Conservation (phyloP, 2,797 vertebrate species). For the Podarcis siculus region DNA sequence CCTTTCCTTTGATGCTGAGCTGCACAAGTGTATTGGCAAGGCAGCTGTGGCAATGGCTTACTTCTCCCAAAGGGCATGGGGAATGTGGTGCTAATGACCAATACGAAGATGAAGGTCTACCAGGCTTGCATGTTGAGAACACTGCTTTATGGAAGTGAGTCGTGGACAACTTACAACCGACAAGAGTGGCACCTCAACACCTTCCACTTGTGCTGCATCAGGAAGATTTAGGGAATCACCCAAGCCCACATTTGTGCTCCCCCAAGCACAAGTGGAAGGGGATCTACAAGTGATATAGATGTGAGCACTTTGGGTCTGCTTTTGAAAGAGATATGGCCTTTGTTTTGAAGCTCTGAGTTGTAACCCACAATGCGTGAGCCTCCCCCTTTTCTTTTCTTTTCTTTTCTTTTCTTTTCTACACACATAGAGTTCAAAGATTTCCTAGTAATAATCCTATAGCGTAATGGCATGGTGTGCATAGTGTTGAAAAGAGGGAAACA, state of each 20-base stretch:
- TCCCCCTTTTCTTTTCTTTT: not conserved
- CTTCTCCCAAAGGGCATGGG: too few relatives aligned
- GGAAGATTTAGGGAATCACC: not conserved
- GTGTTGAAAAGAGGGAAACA: slow-evolving; percentile 23
- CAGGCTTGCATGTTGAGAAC: too few relatives aligned
- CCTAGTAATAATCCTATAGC: not conserved
- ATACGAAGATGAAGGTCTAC: too few relatives aligned
- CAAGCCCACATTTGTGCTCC: too few relatives aligned
- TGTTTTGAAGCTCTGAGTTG: not conserved
- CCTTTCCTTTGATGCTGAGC: too few relatives aligned
- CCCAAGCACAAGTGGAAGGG: too few relatives aligned
- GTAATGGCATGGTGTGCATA: not conserved
- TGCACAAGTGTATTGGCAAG: too few relatives aligned
- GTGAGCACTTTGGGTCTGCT: not conserved
- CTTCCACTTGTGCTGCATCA: not conserved
- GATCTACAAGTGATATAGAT: too few relatives aligned
- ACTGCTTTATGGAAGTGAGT: too few relatives aligned
- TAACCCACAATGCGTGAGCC: not conserved
- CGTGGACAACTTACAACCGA: too few relatives aligned
- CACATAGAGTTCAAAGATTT: not conserved
- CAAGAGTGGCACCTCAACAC: not conserved
- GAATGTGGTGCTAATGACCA: too few relatives aligned
- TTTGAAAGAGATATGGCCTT: not conserved
- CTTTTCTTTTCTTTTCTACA: not conserved
- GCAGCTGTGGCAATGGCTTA: too few relatives aligned